Conservation (phyloP, 1,140 invertebrate genomes). For the Sweltsa coloradensis region DNA sequence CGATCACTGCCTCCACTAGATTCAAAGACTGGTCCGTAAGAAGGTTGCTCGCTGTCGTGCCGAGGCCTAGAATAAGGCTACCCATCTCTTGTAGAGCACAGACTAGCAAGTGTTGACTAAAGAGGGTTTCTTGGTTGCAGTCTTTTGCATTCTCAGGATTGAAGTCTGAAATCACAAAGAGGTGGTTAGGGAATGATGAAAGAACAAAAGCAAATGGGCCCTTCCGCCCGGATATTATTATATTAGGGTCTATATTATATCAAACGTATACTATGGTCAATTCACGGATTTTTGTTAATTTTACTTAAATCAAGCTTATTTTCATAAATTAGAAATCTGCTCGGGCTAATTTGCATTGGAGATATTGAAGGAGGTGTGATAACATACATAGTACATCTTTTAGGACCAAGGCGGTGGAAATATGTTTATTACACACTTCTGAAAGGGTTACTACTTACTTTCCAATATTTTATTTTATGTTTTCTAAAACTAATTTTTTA, state of each 20-base stretch:
- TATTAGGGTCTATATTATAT: no score
- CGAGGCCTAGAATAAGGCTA: conserved; percentile 72
- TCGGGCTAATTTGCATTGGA: no score
- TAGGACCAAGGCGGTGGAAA: no score
- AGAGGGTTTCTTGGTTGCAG: conserved; percentile 78
- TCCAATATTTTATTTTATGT: no score
- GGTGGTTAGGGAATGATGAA: neutral
- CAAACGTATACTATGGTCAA: no score
- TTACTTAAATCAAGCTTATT: neutral
- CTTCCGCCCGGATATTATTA: no score
- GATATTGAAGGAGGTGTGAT: no score
- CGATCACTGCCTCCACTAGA: conserved; percentile 47
- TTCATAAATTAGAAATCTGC: neutral
- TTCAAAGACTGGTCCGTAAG: conserved; percentile 72
- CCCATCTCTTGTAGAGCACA: conserved; percentile 89
- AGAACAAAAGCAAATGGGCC: conserved; percentile 5
- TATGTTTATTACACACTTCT: no score
- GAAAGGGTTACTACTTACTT: no score
- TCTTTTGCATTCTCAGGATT: conserved; percentile 77
- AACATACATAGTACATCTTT: no score
- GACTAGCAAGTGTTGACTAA: conserved; percentile 87
- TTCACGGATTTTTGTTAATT: no score
- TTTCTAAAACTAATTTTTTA: no score
- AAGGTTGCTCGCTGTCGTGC: conserved; percentile 82
- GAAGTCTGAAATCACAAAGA: conserved; percentile 43